phyloP scores from a whole-genome alignment of 2,888 invertebrate species.

The Alloscopus bannaensis region DNA sequence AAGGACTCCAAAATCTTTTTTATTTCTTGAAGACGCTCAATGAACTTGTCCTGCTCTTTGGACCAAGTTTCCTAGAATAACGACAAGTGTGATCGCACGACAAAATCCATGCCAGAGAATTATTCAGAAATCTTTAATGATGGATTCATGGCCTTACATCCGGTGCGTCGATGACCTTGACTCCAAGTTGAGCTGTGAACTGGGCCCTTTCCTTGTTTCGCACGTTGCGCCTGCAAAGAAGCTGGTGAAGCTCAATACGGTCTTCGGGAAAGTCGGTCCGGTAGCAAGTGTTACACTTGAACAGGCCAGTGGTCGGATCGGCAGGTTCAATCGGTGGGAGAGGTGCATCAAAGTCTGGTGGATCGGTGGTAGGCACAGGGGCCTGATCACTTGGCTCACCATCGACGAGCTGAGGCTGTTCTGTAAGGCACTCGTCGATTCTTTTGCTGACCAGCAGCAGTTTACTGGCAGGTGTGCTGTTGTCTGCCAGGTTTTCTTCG shows the following conservation, averaged over 20 bases:
- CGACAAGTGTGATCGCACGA: neutral
- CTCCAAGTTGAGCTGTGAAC: neutral
- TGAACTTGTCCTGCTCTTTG: conserved; percentile 7
- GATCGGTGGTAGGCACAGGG: too few species aligned
- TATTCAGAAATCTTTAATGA: neutral
- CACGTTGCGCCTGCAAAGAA: neutral
- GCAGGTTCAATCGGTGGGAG: too few species aligned
- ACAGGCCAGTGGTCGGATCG: too few species aligned
- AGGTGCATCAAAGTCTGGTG: too few species aligned
- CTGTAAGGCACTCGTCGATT: too few species aligned
- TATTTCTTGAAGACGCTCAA: conserved; percentile 1
- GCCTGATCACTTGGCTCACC: too few species aligned
- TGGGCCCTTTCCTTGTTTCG: neutral
- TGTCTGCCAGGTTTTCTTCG: too few species aligned
- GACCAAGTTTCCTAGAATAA: neutral
- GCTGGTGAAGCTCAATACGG: neutral
- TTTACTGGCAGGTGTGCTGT: too few species aligned
- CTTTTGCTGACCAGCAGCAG: too few species aligned
- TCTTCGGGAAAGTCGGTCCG: neutral
- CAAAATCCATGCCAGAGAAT: neutral
- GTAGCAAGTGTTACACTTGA: too few species aligned
- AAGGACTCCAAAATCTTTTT: conserved; percentile 15
- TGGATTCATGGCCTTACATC: neutral
- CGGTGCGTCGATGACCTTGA: neutral
- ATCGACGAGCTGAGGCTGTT: too few species aligned